Conservation (phyloP, 2,797 vertebrate species). For the Propithecus perrieri region DNA sequence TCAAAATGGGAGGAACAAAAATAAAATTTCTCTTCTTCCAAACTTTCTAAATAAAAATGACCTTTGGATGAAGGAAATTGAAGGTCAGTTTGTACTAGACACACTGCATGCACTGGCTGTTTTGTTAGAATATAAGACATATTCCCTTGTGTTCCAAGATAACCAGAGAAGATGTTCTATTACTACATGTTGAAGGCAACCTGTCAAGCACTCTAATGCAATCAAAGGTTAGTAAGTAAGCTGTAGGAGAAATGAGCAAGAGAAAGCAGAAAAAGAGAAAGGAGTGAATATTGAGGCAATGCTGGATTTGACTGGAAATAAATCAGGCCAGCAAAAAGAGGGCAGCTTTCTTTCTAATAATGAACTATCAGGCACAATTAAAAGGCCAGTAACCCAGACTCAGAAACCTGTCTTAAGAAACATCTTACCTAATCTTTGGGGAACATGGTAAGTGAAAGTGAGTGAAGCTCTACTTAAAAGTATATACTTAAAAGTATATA, state of each 20-base stretch:
- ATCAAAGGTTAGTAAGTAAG: not conserved
- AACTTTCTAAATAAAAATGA: not conserved
- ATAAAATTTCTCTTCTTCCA: constrained; percentile 20
- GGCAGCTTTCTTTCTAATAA: not conserved
- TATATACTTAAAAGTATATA: too few relatives aligned
- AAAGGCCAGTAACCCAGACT: not conserved
- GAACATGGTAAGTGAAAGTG: not conserved
- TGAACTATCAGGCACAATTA: not conserved
- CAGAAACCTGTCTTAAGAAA: constrained; percentile 17
- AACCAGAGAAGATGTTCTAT: not conserved
- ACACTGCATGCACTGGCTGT: not conserved
- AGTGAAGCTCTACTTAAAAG: not conserved
- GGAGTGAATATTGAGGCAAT: not conserved
- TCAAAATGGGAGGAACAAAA: not conserved
- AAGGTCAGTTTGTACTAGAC: not conserved
- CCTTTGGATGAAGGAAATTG: not conserved
- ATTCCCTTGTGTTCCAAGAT: not conserved
- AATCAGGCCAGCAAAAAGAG: not conserved
- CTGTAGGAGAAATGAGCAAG: not conserved
- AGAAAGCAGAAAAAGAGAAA: not conserved
- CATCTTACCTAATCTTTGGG: not conserved
- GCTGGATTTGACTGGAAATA: not conserved
- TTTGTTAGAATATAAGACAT: not conserved
- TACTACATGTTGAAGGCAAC: not conserved
- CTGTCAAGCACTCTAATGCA: not conserved